phyloP scores from a whole-genome alignment of 2,113 vertebrate genomes.

The Manacus vitellinus region DNA sequence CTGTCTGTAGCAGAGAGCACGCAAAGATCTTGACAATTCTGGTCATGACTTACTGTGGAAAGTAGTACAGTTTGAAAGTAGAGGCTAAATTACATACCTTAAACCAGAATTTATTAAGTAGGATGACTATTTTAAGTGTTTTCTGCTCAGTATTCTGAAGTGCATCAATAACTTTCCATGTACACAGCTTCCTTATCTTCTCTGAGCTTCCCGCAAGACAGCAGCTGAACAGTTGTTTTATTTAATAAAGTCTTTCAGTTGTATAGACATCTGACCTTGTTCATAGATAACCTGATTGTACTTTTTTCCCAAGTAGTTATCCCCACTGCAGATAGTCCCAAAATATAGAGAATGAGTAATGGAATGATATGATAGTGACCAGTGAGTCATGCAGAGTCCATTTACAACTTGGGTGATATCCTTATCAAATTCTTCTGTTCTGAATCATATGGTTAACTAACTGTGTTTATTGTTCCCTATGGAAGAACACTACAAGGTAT shows the following conservation, averaged over 20 bases:
- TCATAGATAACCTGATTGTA: neutral
- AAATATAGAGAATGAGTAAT: conserved; percentile 48
- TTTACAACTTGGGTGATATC: neutral
- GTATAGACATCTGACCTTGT: neutral
- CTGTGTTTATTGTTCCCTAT: conserved; percentile 2
- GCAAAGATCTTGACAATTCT: neutral
- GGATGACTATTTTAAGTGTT: neutral
- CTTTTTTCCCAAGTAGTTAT: conserved; percentile 12
- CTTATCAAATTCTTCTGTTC: conserved; percentile 8
- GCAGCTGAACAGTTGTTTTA: neutral
- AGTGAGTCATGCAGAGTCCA: neutral
- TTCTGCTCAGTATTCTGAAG: neutral
- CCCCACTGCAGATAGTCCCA: neutral
- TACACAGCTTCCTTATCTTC: neutral
- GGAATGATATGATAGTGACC: neutral
- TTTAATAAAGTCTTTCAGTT: neutral
- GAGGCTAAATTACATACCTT: neutral
- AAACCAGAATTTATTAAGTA: neutral
- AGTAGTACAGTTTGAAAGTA: neutral
- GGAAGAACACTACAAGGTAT: neutral
- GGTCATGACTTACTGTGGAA: neutral
- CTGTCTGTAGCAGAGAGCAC: neutral
- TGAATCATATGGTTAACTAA: conserved; percentile 21
- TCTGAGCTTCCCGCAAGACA: neutral
- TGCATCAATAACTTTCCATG: neutral